Conservation (phyloP, 2,113 vertebrate genomes). For the Centropus unirufus region DNA sequence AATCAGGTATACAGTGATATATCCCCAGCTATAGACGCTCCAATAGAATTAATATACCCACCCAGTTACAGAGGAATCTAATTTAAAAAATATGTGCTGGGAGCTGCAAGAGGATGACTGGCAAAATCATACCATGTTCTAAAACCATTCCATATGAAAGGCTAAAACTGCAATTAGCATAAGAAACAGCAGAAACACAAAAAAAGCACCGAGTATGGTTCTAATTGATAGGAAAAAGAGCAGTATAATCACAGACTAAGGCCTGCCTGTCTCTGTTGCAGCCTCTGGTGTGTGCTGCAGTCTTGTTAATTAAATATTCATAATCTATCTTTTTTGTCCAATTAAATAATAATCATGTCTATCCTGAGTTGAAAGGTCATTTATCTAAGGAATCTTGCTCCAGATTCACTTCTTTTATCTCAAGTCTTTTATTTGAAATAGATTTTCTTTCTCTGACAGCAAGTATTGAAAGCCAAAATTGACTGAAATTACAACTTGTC, state of each 20-base stretch:
- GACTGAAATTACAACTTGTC: conserved; percentile 25
- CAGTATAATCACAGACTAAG: neutral
- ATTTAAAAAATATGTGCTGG: neutral
- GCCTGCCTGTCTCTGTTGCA: neutral
- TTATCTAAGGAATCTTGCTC: neutral
- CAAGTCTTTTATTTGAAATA: neutral
- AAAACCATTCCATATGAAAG: neutral
- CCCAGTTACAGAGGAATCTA: neutral
- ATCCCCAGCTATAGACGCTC: neutral
- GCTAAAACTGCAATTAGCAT: neutral
- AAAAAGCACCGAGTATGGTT: neutral
- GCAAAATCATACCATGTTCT: neutral
- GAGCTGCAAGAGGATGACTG: neutral
- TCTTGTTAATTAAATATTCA: conserved; percentile 25
- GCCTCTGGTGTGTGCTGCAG: neutral
- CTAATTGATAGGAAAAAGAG: neutral
- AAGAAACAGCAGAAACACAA: neutral
- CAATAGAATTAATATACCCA: neutral
- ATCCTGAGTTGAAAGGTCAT: conserved; percentile 27
- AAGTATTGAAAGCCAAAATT: conserved; percentile 2
- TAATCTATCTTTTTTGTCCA: neutral
- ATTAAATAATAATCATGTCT: conserved; percentile 11
- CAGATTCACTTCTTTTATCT: neutral
- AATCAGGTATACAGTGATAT: neutral
- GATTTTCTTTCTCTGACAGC: neutral